Conservation (phyloP, 2,113 vertebrate species). For the Regulus satrapa region DNA sequence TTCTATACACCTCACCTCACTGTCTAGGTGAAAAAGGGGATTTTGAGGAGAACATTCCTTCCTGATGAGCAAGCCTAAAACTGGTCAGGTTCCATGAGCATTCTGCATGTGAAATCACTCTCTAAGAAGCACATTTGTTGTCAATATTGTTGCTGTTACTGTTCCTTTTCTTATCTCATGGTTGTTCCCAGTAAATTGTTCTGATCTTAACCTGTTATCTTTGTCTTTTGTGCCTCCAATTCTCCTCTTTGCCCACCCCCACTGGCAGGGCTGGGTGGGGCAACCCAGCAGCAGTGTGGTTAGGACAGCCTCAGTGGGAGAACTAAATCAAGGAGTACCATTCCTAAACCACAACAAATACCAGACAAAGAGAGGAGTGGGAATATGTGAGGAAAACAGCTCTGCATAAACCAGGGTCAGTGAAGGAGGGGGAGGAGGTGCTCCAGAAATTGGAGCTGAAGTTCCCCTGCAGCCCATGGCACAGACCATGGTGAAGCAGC, state of each 20-base stretch:
- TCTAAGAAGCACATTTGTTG: neutral
- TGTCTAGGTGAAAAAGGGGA: rapidly evolving
- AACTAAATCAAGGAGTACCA: neutral
- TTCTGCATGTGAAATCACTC: neutral
- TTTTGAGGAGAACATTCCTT: neutral
- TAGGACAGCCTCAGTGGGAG: neutral
- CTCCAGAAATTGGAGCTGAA: neutral
- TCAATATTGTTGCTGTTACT: neutral
- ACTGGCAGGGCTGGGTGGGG: neutral
- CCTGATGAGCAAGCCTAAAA: neutral
- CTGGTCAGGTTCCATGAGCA: neutral
- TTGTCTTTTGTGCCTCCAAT: neutral
- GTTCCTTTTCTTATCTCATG: neutral
- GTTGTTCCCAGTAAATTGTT: neutral
- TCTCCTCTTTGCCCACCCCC: neutral
- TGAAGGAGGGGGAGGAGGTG: neutral
- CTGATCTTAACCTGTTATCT: neutral
- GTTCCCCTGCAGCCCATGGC: neutral
- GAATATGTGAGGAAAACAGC: neutral
- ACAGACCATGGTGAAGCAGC: neutral
- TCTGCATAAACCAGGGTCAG: neutral
- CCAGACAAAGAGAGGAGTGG: neutral
- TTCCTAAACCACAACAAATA: neutral
- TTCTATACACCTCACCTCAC: neutral
- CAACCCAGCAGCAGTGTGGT: neutral